Evolutionary conservation across 2,888 invertebrate genomes (phyloP).

Genomic region (Sesamia inferens): DNA sequence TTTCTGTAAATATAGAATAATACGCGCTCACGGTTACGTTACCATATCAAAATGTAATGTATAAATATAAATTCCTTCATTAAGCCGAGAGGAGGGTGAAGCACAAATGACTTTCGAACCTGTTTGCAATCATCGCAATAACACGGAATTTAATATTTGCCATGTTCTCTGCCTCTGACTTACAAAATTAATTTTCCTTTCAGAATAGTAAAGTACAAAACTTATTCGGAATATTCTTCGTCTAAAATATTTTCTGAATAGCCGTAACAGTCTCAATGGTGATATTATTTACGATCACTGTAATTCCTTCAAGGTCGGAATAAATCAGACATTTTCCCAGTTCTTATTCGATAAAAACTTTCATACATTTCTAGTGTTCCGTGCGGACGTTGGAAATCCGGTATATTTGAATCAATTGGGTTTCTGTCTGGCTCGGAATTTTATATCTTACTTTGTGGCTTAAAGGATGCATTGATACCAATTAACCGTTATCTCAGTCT

Average conservation of each 20-base stretch:
- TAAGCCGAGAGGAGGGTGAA: conserved; percentile 43
- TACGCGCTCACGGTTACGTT: conserved; percentile 19
- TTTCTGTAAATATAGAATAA: conserved; percentile 33
- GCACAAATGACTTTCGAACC: conserved; percentile 45
- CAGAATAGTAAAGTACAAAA: conserved; percentile 34
- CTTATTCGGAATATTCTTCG: conserved; percentile 42
- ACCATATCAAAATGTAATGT: conserved; percentile 40
- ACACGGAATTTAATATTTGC: conserved; percentile 47
- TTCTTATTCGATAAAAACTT: conserved; percentile 57
- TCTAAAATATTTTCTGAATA: conserved; percentile 48
- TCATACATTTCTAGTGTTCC: conserved; percentile 54
- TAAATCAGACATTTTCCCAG: conserved; percentile 56
- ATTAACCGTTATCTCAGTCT: conserved; percentile 14
- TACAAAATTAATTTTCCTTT: conserved; percentile 52
- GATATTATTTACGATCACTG: conserved; percentile 60
- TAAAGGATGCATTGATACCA: conserved; percentile 23
- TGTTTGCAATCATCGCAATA: conserved; percentile 47
- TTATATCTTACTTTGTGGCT: conserved; percentile 48
- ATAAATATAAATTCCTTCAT: conserved; percentile 42
- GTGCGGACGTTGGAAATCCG: conserved; percentile 40
- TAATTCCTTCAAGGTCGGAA: conserved; percentile 55
- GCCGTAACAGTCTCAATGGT: conserved; percentile 48
- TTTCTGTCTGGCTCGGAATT: conserved; percentile 26
- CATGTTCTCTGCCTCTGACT: conserved; percentile 16
- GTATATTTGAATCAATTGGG: conserved; percentile 50